Percentiles rank a stretch among this genome's conserved stretches.
Evolutionary conservation across 2,113 vertebrate species (phyloP).

Genomic region (Hippotragus niger): DNA sequence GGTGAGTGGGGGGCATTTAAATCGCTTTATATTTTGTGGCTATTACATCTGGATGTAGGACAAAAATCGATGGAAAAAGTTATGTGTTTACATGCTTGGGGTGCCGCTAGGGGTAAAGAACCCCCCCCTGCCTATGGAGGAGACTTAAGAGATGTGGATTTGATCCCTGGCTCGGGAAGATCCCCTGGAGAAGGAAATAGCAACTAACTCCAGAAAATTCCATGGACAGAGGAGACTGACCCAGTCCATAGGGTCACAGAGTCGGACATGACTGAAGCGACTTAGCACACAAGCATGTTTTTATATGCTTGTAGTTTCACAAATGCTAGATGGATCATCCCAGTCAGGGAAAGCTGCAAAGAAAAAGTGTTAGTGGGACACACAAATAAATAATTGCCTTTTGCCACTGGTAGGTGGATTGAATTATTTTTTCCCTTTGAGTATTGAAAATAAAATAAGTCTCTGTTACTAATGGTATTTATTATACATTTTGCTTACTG

Average conservation of each 20-base stretch:
- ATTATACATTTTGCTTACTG: background rate
- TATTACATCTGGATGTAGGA: background rate
- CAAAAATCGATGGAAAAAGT: background rate
- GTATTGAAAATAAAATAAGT: background rate
- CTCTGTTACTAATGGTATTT: background rate
- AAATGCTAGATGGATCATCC: background rate
- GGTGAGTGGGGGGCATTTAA: background rate
- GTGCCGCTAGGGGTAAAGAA: background rate
- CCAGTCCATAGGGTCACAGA: background rate
- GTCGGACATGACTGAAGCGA: background rate
- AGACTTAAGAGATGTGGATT: background rate
- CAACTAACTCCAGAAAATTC: background rate
- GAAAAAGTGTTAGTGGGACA: background rate
- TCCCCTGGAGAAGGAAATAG: background rate
- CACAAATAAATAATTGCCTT: background rate
- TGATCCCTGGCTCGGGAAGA: background rate
- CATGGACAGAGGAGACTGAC: background rate
- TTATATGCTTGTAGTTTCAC: background rate
- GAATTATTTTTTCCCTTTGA: background rate
- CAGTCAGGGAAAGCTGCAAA: background rate
- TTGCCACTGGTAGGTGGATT: background rate
- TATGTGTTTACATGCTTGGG: background rate
- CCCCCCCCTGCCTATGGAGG: background rate
- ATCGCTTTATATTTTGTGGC: background rate
- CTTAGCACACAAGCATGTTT: background rate